These are phyloP conservation scores for Varanus salvator DNA, from an alignment of 2,113 vertebrate species.

Conservation along the genomic window DNA sequence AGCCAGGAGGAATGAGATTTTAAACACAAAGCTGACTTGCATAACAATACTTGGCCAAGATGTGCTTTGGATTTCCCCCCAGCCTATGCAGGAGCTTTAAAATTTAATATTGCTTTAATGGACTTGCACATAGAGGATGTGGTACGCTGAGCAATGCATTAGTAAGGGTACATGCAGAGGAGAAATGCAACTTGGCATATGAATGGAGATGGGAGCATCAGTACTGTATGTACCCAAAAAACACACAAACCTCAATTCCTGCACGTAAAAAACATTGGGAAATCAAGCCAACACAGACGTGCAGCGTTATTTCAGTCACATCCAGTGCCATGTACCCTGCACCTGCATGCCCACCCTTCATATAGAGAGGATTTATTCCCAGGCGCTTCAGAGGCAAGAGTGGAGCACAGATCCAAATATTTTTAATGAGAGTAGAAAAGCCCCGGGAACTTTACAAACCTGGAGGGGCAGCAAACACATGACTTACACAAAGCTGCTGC, in stretches of 20 bases:
- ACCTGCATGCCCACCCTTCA: background rate
- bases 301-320: background rate
- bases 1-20: slow-evolving; percentile 48
- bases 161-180: slow-evolving; percentile 39
- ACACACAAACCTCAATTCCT: background rate
- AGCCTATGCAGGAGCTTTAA: slow-evolving; percentile 38
- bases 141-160: slow-evolving; percentile 56
- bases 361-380: slow-evolving; percentile 17
- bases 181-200: background rate
- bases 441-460: slow-evolving; percentile 51
- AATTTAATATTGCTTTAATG: slow-evolving; percentile 67
- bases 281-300: slow-evolving; percentile 23
- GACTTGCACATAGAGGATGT: slow-evolving; percentile 57
- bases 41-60: slow-evolving; percentile 50
- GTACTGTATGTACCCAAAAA: slow-evolving; percentile 10
- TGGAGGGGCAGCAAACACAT: slow-evolving; percentile 45
- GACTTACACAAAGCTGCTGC: slow-evolving; percentile 50
- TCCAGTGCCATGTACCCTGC: background rate
- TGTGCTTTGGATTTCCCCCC: slow-evolving; percentile 29
- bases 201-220: slow-evolving; percentile 27
- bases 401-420: slow-evolving; percentile 51
- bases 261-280: slow-evolving; percentile 30
- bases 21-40: slow-evolving; percentile 51
- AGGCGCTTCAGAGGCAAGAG: background rate
- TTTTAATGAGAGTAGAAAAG: slow-evolving; percentile 56